Conservation (phyloP, 2,113 vertebrate species). For the Chloropsis cyanopogon region DNA sequence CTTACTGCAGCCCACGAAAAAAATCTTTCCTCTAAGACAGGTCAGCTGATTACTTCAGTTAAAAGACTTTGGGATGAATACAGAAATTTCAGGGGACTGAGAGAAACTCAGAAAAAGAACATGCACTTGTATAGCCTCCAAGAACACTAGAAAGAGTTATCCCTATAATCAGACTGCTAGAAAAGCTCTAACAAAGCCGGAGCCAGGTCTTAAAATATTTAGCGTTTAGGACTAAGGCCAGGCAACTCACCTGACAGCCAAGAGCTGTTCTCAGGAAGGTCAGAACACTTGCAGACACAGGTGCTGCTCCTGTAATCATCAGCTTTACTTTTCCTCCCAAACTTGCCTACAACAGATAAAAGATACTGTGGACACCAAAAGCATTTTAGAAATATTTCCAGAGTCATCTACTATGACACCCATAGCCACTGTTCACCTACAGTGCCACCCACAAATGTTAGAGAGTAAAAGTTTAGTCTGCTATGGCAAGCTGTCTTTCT, state of each 20-base stretch:
- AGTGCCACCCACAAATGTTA: background rate
- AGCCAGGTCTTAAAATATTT: background rate
- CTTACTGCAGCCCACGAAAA: background rate
- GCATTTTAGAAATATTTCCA: background rate
- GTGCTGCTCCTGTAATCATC: slow-evolving; percentile 94
- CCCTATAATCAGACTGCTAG: background rate
- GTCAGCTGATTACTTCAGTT: background rate
- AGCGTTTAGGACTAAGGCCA: background rate
- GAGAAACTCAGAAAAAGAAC: background rate
- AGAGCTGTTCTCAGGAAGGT: slow-evolving; percentile 91
- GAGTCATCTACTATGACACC: background rate
- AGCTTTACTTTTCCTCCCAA: slow-evolving; percentile 89
- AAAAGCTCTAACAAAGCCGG: background rate
- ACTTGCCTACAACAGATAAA: slow-evolving; percentile 77
- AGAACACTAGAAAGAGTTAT: background rate
- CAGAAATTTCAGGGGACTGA: background rate
- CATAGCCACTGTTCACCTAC: background rate
- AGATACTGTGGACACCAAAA: slow-evolving; percentile 33
- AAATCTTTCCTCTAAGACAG: background rate
- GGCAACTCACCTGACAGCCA: slow-evolving; percentile 90
- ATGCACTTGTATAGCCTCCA: background rate
- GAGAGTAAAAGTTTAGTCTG: background rate
- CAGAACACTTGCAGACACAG: slow-evolving; percentile 89
- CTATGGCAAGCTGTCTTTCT: background rate
- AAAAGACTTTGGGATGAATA: background rate